These are phyloP conservation scores for Eucera pruinosa DNA, from an alignment of 2,888 invertebrate species.

Conservation along the genomic window DNA sequence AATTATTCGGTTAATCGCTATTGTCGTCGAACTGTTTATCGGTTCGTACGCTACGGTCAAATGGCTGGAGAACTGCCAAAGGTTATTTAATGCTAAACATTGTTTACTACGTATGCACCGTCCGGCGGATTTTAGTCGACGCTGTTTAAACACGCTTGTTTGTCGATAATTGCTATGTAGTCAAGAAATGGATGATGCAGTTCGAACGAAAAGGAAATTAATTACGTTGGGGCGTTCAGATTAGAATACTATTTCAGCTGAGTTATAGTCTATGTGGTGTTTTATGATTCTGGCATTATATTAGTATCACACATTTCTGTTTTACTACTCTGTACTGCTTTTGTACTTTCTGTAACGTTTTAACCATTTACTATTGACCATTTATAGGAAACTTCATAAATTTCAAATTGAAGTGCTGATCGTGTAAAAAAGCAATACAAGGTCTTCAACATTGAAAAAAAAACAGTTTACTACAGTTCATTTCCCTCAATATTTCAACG, in stretches of 20 bases:
- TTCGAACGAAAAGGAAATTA: background rate
- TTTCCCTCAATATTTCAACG: too few relatives aligned
- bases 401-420: too few relatives aligned
- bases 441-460: too few relatives aligned
- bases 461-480: too few relatives aligned
- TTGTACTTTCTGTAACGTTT: too few relatives aligned
- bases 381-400: too few relatives aligned
- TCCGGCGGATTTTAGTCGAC: constrained; percentile 10
- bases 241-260: background rate
- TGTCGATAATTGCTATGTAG: background rate
- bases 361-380: too few relatives aligned
- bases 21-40: constrained; percentile 52
- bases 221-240: background rate
- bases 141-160: background rate
- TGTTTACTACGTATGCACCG: constrained; percentile 7
- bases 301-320: too few relatives aligned
- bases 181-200: background rate
- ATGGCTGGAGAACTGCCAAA: constrained; percentile 31
- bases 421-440: too few relatives aligned
- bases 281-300: too few relatives aligned
- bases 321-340: too few relatives aligned
- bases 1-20: constrained; percentile 63
- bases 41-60: constrained; percentile 19
- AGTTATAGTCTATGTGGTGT: too few relatives aligned
- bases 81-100: constrained; percentile 32